Evolutionary conservation across 2,797 vertebrate species (phyloP), one percentile per base, ranked within the genome.

Genomic region (Sylvilagus floridanus): DNA sequence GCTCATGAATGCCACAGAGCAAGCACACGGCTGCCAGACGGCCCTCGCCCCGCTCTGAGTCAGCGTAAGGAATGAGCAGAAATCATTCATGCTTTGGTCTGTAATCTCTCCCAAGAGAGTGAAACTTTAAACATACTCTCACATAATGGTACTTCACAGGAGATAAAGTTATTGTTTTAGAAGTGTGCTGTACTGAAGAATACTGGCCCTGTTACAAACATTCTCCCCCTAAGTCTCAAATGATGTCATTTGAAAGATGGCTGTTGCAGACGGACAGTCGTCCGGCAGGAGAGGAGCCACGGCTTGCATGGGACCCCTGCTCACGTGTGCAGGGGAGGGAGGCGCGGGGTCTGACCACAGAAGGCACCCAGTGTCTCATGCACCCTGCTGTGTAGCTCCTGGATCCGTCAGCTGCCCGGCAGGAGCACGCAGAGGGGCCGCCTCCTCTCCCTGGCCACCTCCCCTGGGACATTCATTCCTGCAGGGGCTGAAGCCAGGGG

Each of bases 131-230:
- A 82, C 24, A 22, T 7, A 28, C 21, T 42, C 37, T 93, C 66
- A 73, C 13, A 42, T 42, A 32, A 65, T 2, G 65, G 32, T 54
- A 79, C 68, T 65, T 81, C 52, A 42, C 19, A 68, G 35, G 73
- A 86, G 9, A 87, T 54, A 42, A 22, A 84, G 69, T 92, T 37
- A 7, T 81, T 71, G n/a, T 62, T 78, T 91, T 77, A 77, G 24
- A 75, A 62, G 69, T 32, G 32, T 57, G 66, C 35, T 28, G 63
- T 63, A 63, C 72, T 52, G 32, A 71, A n/a, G 63, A 37, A 32
- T 24, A 69, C 21, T 52, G 42, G n/a, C 42, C 26, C 63, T 57
- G 62, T 79, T 89, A 79, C 66, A 90, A 81, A 60, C 22, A 24
- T 68, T 42, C 66, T 71, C 37, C 35, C 47, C 42, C 42, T 47